Percentiles rank a stretch among this genome's conserved stretches.
Conservation (phyloP, 2,888 invertebrate genomes). For the Heteromyza rotundicornis region DNA sequence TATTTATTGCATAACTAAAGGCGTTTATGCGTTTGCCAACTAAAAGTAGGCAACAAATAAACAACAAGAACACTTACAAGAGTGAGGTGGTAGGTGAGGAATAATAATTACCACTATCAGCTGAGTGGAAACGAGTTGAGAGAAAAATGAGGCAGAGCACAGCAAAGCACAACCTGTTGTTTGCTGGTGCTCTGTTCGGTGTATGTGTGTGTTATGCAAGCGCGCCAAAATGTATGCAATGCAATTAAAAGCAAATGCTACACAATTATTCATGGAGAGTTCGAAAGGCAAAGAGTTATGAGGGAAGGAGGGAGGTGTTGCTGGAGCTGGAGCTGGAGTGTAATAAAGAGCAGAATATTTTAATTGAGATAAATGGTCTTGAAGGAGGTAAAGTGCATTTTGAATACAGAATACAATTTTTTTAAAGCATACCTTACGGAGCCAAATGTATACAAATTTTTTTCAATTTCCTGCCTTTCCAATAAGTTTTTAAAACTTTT, state of each 20-base stretch:
- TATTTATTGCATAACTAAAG: slow-evolving; percentile 46
- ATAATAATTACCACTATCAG: slow-evolving; percentile 52
- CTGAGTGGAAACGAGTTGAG: slow-evolving; percentile 43
- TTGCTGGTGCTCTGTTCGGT: background rate
- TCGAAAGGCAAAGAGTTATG: too few relatives aligned
- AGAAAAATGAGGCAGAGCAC: too few relatives aligned
- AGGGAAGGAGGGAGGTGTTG: too few relatives aligned
- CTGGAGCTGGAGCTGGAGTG: background rate
- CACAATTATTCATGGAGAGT: slow-evolving; percentile 16
- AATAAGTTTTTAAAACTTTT: too few relatives aligned
- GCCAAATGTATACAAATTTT: too few relatives aligned
- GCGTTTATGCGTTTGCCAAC: slow-evolving; percentile 15
- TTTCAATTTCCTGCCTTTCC: too few relatives aligned
- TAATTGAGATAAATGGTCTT: background rate
- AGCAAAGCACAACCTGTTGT: slow-evolving; percentile 10
- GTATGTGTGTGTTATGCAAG: background rate
- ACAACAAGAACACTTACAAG: slow-evolving; percentile 13
- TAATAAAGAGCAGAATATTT: background rate
- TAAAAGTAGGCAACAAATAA: slow-evolving; percentile 16
- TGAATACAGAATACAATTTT: too few relatives aligned
- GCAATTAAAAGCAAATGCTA: slow-evolving; percentile 21
- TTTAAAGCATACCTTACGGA: too few relatives aligned
- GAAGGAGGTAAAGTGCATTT: background rate
- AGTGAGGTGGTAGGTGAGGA: slow-evolving; percentile 29
- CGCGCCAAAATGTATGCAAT: slow-evolving; percentile 12